Base-by-base conservation (phyloP, 2,888 invertebrate genomes). In the Leucoptera coffeella region DNA sequence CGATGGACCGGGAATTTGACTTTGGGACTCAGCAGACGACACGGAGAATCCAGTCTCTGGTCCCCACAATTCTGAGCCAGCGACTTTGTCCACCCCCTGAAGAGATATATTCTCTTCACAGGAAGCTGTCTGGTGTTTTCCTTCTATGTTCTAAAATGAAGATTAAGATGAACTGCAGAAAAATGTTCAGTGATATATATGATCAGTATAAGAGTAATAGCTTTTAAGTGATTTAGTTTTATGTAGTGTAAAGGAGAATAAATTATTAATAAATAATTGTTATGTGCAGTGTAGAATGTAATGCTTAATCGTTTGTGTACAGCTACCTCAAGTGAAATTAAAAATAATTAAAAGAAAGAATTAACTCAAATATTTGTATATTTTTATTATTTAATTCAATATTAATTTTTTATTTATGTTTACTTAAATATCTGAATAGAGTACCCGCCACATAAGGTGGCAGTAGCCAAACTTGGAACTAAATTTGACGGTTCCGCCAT, bases 31-130 rank as follows among this genome's bases (percentile, higher is more conserved):
- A 96, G 52, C 60, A 67, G 32, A 77, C 77, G 1, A 88, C 89
- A 2, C 84, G 86, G 3, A 59, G 75, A 24, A 84, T 99, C 32
- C 91, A 94, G 36, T 71, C 81, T 4, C 58, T 91, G 12, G 87
- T 96, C 2, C 97, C 97, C 1, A 89, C 94, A 0, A 95, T 99
- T 77, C 71, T 99, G 27, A 82, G 83, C 23, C 93, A 99, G 47
- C 75, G 97, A 12, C 75, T 99, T 2, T 92, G 93, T 32, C 94
- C 99, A 2, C 99, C 99, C 0, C 99, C 99, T 0, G 96, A 97
- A 55, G 97, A 99, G 64, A 91, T 94, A 38, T 99, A 99, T 64
- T 97, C 97, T 0, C 72, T 99, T 12, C 99, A 99, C 52, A 77
- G 97, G 30, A 99, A 99, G 64, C 73, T 99, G 24, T 92, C 97